Base-by-base conservation (phyloP, 2,797 vertebrate genomes). In the Sebastes kiyomatsui region DNA sequence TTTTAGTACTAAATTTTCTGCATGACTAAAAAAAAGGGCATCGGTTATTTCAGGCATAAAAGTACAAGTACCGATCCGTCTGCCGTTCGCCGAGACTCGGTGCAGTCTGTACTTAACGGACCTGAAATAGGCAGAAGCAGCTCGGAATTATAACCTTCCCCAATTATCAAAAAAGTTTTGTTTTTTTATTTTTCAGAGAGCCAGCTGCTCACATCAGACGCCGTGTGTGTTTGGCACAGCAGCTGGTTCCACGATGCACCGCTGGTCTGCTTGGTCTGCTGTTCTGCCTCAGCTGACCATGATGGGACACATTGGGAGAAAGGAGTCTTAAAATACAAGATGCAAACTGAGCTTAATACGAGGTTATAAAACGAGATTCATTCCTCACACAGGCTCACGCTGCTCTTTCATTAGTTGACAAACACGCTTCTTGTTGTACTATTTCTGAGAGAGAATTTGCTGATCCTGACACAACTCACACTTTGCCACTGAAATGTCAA, bases 61-160 rank as follows among this genome's bases (percentile, higher is more conserved):
- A 86, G 67, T 68, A 38, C 22, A 28, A 74, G 42, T 82, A 73
- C 77, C 13, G 54, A 77, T 89, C 67, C n/a, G 28, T 75, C 83
- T 20, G 13, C 30, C 23, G 20, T 67, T 87, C 33, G 62, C 54
- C 1, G 58, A 75, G 78, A 67, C 65, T 70, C 14, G 2, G 42
- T 22, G 38, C 74, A 88, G 81, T 70, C 91, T 94, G 88, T 94
- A 92, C 72, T 94, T 93, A 90, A 84, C 54, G 25, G 82, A 81
- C 92, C 86, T 92, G 87, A 92, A 92, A 92, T 75, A 86, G 78
- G 91, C 82, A 91, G 86, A 75, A 77, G 88, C 85, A 91, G 83
- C 73, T 83, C 85, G 61, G 88, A 95, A 94, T 95, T 95, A 93
- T 83, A 94, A 89, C 85, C 87, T 91, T 93, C 62, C 71, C 76